phyloP scores from a whole-genome alignment of 2,888 invertebrate genomes.

The Dione vanillae region DNA sequence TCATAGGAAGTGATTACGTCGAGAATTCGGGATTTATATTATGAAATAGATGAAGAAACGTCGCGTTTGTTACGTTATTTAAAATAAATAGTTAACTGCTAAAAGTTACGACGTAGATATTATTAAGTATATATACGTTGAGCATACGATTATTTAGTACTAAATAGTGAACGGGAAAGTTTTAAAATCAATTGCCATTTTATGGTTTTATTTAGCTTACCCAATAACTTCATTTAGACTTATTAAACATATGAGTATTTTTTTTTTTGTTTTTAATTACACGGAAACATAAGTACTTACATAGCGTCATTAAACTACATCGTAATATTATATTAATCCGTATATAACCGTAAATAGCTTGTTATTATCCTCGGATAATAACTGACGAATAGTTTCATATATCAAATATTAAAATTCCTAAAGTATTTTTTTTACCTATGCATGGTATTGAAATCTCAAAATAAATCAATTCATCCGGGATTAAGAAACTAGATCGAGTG shows the following conservation, averaged over 20 bases:
- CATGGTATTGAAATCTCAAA: constrained; percentile 8
- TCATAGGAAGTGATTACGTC: neutral
- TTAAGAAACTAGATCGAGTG: constrained; percentile 56
- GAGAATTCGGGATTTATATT: neutral
- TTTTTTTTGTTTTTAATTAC: too few species aligned
- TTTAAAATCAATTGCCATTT: too few species aligned
- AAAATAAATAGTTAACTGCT: neutral
- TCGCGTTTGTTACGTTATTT: neutral
- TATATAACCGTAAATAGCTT: too few species aligned
- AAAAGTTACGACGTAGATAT: neutral
- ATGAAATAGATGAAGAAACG: neutral
- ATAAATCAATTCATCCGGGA: constrained; percentile 1
- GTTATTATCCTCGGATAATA: too few species aligned
- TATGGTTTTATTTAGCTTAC: too few species aligned
- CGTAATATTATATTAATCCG: too few species aligned
- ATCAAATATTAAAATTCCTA: neutral
- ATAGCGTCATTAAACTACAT: too few species aligned
- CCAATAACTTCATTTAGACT: too few species aligned
- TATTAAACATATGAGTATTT: too few species aligned
- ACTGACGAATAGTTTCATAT: neutral
- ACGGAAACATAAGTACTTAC: too few species aligned
- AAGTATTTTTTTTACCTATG: neutral
- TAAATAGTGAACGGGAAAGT: too few species aligned
- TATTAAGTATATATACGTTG: neutral
- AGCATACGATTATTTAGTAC: too few species aligned